These are phyloP conservation scores for Grapholita molesta DNA, from an alignment of 1,140 invertebrate genomes.

Conservation along the genomic window DNA sequence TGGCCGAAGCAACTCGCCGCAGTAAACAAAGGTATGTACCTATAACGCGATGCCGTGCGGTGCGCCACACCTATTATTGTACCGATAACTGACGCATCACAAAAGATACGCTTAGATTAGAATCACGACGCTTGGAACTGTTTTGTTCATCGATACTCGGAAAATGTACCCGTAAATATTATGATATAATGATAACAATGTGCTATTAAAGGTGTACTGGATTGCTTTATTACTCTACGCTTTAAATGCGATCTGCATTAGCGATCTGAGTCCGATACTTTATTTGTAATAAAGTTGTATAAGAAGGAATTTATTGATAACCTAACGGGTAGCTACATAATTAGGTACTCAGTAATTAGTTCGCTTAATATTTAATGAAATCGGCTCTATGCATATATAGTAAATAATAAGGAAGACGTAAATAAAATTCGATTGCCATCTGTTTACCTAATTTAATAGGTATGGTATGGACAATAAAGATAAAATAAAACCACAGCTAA, in stretches of 20 bases:
- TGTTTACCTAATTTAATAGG: too few species aligned
- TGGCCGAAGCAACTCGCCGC: constrained; percentile 55
- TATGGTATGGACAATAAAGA: too few species aligned
- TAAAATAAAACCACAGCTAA: too few species aligned
- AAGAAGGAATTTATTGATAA: too few species aligned
- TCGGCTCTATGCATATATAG: too few species aligned
- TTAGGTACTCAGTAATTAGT: too few species aligned
- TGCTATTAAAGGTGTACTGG: background rate
- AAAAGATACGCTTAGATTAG: constrained; percentile 2
- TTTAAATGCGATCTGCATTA: background rate
- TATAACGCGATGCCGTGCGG: background rate
- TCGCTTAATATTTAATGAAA: too few species aligned
- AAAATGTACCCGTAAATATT: background rate
- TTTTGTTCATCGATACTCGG: background rate
- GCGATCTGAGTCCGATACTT: too few species aligned
- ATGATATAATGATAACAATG: background rate
- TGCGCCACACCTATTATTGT: constrained; percentile 23
- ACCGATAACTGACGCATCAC: background rate
- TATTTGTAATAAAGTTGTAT: background rate
- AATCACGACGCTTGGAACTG: background rate
- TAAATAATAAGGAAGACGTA: too few species aligned
- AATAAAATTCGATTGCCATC: too few species aligned
- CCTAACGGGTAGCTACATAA: too few species aligned
- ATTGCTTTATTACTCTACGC: background rate
- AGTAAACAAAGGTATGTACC: constrained; percentile 54